A percentile compares a stretch with the other conserved stretches of the same genome.
phyloP scores from a whole-genome alignment of 2,888 invertebrate species.

The Tipula lateralis region DNA sequence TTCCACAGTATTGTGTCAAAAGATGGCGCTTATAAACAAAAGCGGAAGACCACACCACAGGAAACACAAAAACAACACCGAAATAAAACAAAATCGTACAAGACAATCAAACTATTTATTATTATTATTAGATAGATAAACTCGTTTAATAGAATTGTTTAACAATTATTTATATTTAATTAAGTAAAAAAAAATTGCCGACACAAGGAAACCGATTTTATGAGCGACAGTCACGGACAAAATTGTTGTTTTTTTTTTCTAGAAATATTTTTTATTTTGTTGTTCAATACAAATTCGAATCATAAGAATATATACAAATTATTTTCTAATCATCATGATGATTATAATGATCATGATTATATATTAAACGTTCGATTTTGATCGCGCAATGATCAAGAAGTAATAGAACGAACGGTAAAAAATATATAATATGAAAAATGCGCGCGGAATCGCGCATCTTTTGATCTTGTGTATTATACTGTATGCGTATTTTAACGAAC shows the following conservation, averaged over 20 bases:
- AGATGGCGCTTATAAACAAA: background rate
- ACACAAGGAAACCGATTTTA: constrained; percentile 11
- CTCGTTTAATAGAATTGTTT: background rate
- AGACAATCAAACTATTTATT: background rate
- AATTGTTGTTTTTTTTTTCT: background rate
- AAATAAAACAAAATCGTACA: background rate
- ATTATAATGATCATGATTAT: background rate
- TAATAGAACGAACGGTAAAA: background rate
- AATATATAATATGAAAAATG: background rate
- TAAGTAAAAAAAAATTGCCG: background rate
- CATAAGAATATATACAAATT: background rate
- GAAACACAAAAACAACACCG: background rate
- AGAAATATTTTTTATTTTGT: background rate
- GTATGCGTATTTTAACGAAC: background rate
- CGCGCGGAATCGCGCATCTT: background rate
- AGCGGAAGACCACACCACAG: background rate
- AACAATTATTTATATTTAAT: background rate
- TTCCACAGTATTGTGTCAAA: too few species aligned
- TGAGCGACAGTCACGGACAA: constrained; percentile 19
- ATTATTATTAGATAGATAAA: background rate
- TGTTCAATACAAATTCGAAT: background rate
- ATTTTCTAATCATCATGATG: background rate
- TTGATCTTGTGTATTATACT: background rate
- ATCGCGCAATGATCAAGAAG: background rate
- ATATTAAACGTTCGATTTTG: background rate